Evolutionary conservation across 1,140 invertebrate species (phyloP).

Genomic region (Rhopalosiphum padi): DNA sequence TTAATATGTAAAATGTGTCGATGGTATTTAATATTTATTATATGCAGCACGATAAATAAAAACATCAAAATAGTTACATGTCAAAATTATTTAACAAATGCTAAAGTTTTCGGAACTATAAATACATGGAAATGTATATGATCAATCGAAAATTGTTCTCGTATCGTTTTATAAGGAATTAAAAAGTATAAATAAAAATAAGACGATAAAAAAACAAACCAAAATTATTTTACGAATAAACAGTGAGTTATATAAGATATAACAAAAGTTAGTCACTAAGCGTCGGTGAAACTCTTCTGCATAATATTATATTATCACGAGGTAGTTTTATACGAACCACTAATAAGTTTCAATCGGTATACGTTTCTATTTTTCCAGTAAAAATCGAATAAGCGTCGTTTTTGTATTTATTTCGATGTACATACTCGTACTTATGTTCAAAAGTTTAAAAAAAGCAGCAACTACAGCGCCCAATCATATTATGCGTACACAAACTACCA

Average conservation of each 20-base stretch:
- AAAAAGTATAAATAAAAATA: not conserved
- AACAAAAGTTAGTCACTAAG: not conserved
- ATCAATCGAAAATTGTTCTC: not conserved
- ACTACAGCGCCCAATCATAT: too few species aligned
- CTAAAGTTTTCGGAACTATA: not conserved
- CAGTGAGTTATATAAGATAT: not conserved
- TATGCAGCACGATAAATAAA: not conserved
- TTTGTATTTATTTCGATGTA: not conserved
- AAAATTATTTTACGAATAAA: not conserved
- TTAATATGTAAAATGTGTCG: too few species aligned
- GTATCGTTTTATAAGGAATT: not conserved
- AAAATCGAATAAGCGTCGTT: not conserved
- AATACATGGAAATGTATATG: not conserved
- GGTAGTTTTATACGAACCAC: not conserved
- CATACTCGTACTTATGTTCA: not conserved
- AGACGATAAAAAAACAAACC: not conserved
- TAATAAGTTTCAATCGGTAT: not conserved
- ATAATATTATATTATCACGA: not conserved
- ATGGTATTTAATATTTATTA: not conserved
- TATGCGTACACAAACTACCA: too few species aligned
- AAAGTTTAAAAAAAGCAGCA: not conserved
- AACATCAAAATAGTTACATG: not conserved
- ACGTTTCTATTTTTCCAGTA: not conserved
- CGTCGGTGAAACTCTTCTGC: not conserved
- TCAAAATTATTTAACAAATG: not conserved